phyloP scores from a whole-genome alignment of 2,888 invertebrate genomes.

The Peribatodes rhomboidaria region DNA sequence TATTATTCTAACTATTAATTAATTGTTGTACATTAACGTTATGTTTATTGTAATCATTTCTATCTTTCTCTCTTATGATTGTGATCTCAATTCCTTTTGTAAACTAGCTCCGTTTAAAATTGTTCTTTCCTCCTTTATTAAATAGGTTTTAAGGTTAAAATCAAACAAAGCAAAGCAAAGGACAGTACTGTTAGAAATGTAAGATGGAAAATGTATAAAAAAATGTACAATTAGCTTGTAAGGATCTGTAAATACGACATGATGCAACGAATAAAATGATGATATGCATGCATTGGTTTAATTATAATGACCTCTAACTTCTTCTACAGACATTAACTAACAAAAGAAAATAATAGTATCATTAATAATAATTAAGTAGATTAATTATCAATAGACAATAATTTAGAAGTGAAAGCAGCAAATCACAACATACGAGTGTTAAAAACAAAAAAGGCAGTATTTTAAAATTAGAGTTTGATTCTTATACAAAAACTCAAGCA shows the following conservation, averaged over 20 bases:
- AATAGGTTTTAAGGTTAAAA: conserved; percentile 58
- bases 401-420: too few species aligned
- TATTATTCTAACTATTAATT: conserved; percentile 48
- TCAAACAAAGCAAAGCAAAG: conserved; percentile 67
- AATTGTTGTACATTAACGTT: conserved; percentile 47
- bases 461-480: too few species aligned
- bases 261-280: conserved; percentile 70
- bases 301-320: not conserved
- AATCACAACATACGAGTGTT: too few species aligned
- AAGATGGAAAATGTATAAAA: conserved; percentile 71
- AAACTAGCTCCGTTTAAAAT: conserved; percentile 55
- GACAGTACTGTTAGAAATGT: conserved; percentile 73
- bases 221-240: conserved; percentile 64
- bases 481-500: too few species aligned
- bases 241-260: conserved; percentile 78
- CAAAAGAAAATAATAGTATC: too few species aligned
- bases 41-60: conserved; percentile 41
- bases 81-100: conserved; percentile 64
- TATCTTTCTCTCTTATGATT: conserved; percentile 47
- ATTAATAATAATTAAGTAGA: too few species aligned
- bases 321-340: too few species aligned
- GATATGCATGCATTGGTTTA: conserved; percentile 55
- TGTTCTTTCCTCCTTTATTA: conserved; percentile 52
- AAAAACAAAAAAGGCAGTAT: too few species aligned
- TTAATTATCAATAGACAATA: too few species aligned